phyloP scores from a whole-genome alignment of 2,888 invertebrate species.

The Hydrotaea diabolus region DNA sequence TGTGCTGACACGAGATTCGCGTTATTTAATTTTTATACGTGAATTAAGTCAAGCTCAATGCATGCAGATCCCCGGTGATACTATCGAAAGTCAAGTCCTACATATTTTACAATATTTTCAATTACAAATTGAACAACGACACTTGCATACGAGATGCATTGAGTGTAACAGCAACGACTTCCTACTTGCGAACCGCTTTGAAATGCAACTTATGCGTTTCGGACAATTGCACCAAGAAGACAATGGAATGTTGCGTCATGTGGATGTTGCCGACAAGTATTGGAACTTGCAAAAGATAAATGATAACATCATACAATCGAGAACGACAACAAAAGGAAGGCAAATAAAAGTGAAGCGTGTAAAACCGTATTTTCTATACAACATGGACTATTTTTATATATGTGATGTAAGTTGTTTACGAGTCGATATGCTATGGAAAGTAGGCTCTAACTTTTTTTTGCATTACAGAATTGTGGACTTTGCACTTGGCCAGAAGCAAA shows the following conservation, averaged over 20 bases:
- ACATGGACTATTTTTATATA: conserved; percentile 69
- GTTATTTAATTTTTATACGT: conserved; percentile 61
- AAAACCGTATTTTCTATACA: conserved; percentile 64
- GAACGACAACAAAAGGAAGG: conserved; percentile 66
- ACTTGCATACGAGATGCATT: conserved; percentile 67
- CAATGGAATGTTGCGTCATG: conserved; percentile 22
- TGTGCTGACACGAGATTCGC: conserved; percentile 67
- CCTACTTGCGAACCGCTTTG: conserved; percentile 63
- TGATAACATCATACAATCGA: conserved; percentile 60
- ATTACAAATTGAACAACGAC: conserved; percentile 63
- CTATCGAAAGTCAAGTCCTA: conserved; percentile 67
- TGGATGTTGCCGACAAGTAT: background rate
- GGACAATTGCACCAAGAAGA: conserved; percentile 47
- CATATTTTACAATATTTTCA: conserved; percentile 67
- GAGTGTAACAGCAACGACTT: conserved; percentile 70
- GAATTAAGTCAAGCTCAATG: conserved; percentile 64
- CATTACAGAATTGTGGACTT: conserved; percentile 68
- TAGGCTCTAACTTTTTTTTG: background rate
- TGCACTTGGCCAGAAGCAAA: conserved; percentile 69
- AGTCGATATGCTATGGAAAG: background rate
- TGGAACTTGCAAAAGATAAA: conserved; percentile 58
- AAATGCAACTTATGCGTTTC: conserved; percentile 66
- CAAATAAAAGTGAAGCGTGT: conserved; percentile 67
- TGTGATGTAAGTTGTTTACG: conserved; percentile 69
- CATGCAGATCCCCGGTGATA: conserved; percentile 68